phyloP scores from a whole-genome alignment of 2,797 vertebrate genomes.

The Sebastes hubbsi region DNA sequence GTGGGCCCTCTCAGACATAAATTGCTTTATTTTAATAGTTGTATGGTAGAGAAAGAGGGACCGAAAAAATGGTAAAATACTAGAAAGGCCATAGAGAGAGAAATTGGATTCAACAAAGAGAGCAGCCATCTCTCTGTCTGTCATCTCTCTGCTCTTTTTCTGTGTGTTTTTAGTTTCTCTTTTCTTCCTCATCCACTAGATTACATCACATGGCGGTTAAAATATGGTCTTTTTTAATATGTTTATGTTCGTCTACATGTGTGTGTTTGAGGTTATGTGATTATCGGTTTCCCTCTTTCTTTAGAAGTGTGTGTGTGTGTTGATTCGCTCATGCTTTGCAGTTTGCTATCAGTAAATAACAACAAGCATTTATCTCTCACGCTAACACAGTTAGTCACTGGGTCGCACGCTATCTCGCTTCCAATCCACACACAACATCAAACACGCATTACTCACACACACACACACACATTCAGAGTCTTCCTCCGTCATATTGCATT shows the following conservation, averaged over 20 bases:
- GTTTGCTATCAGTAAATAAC: conserved; percentile 55
- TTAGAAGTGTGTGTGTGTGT: background rate
- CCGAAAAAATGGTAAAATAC: conserved; percentile 57
- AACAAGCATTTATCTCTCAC: conserved; percentile 40
- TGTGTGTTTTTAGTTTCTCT: conserved; percentile 6
- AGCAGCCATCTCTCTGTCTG: background rate
- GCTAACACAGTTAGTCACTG: conserved; percentile 12
- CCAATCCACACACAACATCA: conserved; percentile 29
- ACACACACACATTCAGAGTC: background rate
- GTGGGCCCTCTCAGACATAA: conserved; percentile 78
- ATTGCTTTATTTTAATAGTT: conserved; percentile 84
- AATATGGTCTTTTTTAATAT: conserved; percentile 35
- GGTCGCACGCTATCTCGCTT: conserved; percentile 17
- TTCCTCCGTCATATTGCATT: conserved; percentile 37
- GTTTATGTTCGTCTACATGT: conserved; percentile 37
- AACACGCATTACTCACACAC: conserved; percentile 25
- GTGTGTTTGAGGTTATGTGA: conserved; percentile 37
- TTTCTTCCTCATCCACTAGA: conserved; percentile 26
- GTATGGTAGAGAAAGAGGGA: conserved; percentile 62
- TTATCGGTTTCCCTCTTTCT: conserved; percentile 31
- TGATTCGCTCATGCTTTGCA: conserved; percentile 3
- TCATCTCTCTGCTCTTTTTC: background rate
- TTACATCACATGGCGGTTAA: conserved; percentile 29
- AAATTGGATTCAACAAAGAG: conserved; percentile 53
- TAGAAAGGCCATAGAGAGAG: conserved; percentile 47